These are phyloP conservation scores for Netelia melanura DNA, from an alignment of 2,888 invertebrate species.

Conservation along the genomic window DNA sequence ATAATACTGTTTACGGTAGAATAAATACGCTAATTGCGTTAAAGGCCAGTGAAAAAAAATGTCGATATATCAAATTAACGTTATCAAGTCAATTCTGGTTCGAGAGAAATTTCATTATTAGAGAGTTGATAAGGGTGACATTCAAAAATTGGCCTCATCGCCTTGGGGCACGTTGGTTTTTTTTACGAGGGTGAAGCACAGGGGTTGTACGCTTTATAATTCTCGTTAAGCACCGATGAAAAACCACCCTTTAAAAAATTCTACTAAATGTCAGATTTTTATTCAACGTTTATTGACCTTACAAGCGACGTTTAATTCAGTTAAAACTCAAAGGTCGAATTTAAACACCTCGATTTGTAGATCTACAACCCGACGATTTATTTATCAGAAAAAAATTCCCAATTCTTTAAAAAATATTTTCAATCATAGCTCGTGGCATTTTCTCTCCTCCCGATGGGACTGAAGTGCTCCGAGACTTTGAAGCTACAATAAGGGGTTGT, in stretches of 20 bases:
- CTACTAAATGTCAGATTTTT: conserved; percentile 5
- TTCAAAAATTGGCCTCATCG: neutral
- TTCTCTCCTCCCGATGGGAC: neutral
- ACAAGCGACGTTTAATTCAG: neutral
- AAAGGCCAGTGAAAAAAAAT: too few species aligned
- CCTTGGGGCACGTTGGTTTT: neutral
- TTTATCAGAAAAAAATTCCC: too few species aligned
- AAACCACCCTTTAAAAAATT: neutral
- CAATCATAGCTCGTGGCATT: neutral
- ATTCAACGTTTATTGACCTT: conserved; percentile 1
- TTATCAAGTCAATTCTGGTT: too few species aligned
- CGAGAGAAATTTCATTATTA: too few species aligned
- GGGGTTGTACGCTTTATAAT: neutral
- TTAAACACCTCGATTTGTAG: too few species aligned
- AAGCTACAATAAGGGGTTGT: neutral
- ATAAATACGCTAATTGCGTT: too few species aligned
- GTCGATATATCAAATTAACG: too few species aligned
- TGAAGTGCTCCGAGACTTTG: neutral
- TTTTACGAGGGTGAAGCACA: neutral
- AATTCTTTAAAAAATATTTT: neutral
- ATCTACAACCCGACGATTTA: too few species aligned
- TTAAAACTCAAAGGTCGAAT: neutral
- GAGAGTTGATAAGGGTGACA: too few species aligned
- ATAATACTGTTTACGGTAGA: too few species aligned
- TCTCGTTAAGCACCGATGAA: conserved; percentile 13